A percentile compares a stretch with the other conserved stretches of the same genome.
Conservation (phyloP, 2,797 vertebrate species). For the Rousettus madagascariensis region DNA sequence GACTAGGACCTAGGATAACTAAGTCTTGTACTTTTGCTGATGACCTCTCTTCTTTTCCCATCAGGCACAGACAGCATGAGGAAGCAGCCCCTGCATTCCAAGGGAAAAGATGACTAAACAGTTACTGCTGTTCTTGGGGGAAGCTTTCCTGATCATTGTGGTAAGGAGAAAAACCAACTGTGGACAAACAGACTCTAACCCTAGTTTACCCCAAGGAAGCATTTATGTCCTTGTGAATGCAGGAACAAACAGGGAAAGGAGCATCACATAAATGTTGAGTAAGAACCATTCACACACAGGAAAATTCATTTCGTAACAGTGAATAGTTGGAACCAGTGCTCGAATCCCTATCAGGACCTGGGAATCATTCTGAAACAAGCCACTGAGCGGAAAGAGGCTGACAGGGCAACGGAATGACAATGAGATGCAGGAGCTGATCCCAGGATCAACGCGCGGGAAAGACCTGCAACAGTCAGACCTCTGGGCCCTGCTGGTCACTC, state of each 20-base stretch:
- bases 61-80: background rate
- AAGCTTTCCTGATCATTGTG: background rate
- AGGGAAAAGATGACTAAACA: background rate
- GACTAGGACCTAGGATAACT: background rate
- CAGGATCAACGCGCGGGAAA: background rate
- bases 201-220: background rate
- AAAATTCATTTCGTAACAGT: background rate
- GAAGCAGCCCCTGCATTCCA: background rate
- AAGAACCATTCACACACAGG: background rate
- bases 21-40: background rate
- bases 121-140: background rate
- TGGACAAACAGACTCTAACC: background rate
- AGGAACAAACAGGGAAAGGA: background rate
- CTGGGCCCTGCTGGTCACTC: background rate
- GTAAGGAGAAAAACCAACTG: background rate
- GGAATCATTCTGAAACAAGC: background rate
- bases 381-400: background rate
- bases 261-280: background rate
- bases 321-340: background rate
- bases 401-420: background rate
- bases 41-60: background rate
- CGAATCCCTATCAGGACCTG: background rate
- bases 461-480: background rate
- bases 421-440: too few relatives aligned
- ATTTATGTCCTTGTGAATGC: background rate